These are phyloP conservation scores for Chrysomela aeneicollis DNA, from an alignment of 2,888 invertebrate genomes.

Conservation along the genomic window DNA sequence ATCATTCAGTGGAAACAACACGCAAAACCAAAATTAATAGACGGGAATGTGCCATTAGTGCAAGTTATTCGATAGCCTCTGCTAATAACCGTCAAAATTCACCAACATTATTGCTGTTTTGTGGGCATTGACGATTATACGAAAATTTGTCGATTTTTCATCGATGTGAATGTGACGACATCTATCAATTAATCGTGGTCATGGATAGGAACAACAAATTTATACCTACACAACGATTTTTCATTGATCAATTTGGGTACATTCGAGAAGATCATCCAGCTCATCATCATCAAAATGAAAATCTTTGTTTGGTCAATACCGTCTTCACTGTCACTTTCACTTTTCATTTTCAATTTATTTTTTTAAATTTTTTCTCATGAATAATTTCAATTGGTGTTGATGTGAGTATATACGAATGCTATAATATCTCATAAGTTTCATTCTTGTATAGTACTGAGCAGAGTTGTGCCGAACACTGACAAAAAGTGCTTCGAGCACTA, in stretches of 20 bases:
- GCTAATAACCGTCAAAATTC: constrained; percentile 36
- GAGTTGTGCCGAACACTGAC: constrained; percentile 14
- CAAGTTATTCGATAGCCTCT: constrained; percentile 31
- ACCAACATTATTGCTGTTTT: constrained; percentile 12
- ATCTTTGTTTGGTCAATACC: too few species aligned
- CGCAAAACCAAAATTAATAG: constrained; percentile 37
- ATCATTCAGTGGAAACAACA: constrained; percentile 25
- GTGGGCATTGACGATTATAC: neutral
- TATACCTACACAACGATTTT: neutral
- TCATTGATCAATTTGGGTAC: too few species aligned
- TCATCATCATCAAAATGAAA: too few species aligned
- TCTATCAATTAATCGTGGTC: neutral
- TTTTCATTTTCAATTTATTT: too few species aligned
- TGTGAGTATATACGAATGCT: too few species aligned
- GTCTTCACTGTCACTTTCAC: too few species aligned
- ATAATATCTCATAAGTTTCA: too few species aligned
- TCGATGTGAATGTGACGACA: neutral
- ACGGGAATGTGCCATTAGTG: constrained; percentile 32
- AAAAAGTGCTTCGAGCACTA: constrained; percentile 15
- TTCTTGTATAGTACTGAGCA: too few species aligned
- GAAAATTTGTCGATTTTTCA: neutral
- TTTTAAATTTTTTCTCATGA: too few species aligned
- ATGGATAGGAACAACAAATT: neutral
- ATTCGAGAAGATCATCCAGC: too few species aligned
- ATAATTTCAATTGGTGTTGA: too few species aligned